Evolutionary conservation across 2,797 vertebrate genomes (phyloP), one percentile per base, ranked within the genome.

Genomic region (Cryptoblepharus egeriae): DNA sequence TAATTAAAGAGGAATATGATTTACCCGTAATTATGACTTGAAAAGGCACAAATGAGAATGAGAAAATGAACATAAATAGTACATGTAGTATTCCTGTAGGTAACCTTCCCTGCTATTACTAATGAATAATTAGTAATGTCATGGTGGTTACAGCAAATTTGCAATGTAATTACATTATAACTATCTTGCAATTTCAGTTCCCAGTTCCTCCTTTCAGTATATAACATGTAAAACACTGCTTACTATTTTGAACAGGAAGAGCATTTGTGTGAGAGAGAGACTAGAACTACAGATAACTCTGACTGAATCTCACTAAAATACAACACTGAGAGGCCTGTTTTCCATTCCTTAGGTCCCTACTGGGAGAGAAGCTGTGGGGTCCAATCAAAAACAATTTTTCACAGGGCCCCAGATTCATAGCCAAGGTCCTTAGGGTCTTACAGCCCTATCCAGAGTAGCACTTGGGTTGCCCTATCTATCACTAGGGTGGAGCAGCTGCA

Each of bases 161-260:
- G 18, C 30, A 71, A 37, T 71, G 32, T 71, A 70, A 77, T 76
- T 80, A 80, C 57, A 80, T 72, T 72, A 63, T 49, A 52, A 49
- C n/a, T 80, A 72, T 58, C 22, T 30, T 49, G 42, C 32, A 80
- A 73, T 80, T 82, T 71, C 65, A 76, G 70, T 76, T 82, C 3
- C 65, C 39, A 64, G 7, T 76, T 82, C 68, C 24, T 76, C 30
- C 32, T 26, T 61, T 20, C 67, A 61, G 49, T 35, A 67, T 67
- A 78, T 78, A 63, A 8, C 52, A 60, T 80, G 58, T 35, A 24
- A 35, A 72, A 28, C n/a, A 42, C 71, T 81, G 64, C 24, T 20
- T 74, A 45, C 45, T 73, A 57, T 65, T 74, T 22, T 57, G 63
- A 74, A 10, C 18, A 28, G 10, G 37, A 65, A 16, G 42, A 20